Evolutionary conservation across 1,140 invertebrate species (phyloP).

Genomic region (Drosophila seguyi): DNA sequence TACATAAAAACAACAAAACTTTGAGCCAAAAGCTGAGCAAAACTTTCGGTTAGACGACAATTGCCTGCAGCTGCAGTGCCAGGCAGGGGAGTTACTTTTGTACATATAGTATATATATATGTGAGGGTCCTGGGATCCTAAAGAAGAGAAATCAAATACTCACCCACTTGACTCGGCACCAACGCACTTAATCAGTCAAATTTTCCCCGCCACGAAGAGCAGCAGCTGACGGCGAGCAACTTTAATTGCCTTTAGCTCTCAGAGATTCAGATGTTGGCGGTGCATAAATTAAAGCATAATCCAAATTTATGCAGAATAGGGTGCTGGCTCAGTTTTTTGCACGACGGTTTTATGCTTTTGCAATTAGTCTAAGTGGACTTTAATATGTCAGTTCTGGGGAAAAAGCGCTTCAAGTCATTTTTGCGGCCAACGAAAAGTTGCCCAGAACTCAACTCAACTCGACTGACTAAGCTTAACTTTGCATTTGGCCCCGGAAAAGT

Average conservation of each 20-base stretch:
- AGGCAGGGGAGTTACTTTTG: background rate
- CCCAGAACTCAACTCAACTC: conserved; percentile 43
- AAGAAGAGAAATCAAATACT: conserved; percentile 18
- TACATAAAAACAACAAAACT: conserved; percentile 58
- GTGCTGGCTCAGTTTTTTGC: background rate
- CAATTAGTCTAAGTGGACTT: conserved; percentile 80
- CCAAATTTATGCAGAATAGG: conserved; percentile 29
- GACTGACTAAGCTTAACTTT: conserved; percentile 61
- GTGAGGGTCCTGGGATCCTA: background rate
- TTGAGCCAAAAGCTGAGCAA: conserved; percentile 34
- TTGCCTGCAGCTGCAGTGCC: conserved; percentile 72
- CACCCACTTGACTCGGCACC: conserved; percentile 36
- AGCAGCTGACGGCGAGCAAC: conserved; percentile 64
- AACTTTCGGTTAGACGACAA: conserved; percentile 57
- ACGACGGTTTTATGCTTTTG: conserved; percentile 47
- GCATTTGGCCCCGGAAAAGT: conserved; percentile 64
- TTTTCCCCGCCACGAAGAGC: conserved; percentile 40
- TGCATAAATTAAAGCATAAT: conserved; percentile 51
- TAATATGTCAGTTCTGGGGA: conserved; percentile 70
- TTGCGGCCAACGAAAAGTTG: conserved; percentile 72
- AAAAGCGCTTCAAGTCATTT: conserved; percentile 73
- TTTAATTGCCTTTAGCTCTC: conserved; percentile 73
- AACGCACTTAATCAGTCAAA: conserved; percentile 78
- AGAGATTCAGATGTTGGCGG: conserved; percentile 27
- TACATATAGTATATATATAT: background rate